Percentiles rank a stretch among this genome's conserved stretches.
Conservation (phyloP, 2,888 invertebrate species). For the Metallyticus violacea region DNA sequence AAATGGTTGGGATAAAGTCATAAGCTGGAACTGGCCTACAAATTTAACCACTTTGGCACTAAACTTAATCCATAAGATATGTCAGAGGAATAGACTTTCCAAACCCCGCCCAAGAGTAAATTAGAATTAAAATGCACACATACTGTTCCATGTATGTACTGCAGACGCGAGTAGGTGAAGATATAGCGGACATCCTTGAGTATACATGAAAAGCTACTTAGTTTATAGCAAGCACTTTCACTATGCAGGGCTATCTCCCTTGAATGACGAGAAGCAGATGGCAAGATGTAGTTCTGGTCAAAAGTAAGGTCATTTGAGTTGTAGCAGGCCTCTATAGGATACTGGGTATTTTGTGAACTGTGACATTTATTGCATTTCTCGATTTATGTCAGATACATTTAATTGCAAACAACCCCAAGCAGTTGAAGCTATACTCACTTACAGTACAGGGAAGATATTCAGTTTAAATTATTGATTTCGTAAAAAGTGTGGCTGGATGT, state of each 20-base stretch:
- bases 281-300: background rate
- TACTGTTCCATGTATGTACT: background rate
- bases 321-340: background rate
- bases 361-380: background rate
- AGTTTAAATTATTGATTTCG: no score
- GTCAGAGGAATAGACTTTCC: background rate
- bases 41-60: background rate
- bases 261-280: background rate
- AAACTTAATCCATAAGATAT: background rate
- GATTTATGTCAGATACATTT: background rate
- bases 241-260: background rate
- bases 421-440: background rate
- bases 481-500: no score
- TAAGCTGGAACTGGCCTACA: background rate
- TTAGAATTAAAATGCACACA: background rate
- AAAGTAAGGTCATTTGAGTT: background rate
- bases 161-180: background rate
- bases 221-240: background rate
- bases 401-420: background rate
- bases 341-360: background rate
- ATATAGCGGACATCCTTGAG: background rate
- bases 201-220: background rate
- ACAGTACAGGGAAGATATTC: background rate
- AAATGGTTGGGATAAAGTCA: background rate
- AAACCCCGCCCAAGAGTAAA: background rate